Evolutionary conservation across 2,797 vertebrate genomes (phyloP).

Genomic region (Manis crassicaudata): DNA sequence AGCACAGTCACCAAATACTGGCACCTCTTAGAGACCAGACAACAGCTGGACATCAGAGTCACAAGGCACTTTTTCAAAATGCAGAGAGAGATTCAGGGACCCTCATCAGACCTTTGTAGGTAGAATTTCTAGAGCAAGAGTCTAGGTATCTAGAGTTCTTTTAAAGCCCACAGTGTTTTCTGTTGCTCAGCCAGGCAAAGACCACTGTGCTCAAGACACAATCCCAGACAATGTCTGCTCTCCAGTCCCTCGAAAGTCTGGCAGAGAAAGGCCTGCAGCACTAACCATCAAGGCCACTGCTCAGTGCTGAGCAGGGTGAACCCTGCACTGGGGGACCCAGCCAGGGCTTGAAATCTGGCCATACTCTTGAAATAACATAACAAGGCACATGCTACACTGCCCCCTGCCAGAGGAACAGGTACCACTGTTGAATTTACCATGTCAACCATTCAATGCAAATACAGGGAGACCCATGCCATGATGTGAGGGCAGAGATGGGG

Average conservation of each 20-base stretch:
- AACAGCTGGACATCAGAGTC: background rate
- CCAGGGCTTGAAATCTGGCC: background rate
- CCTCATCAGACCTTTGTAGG: background rate
- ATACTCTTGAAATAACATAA: background rate
- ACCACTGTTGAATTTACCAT: background rate
- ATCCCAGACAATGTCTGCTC: background rate
- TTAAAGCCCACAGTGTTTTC: background rate
- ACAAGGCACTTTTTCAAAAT: constrained; percentile 15
- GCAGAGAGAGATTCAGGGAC: background rate
- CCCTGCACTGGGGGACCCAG: background rate
- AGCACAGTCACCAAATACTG: background rate
- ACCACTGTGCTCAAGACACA: background rate
- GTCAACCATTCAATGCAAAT: background rate
- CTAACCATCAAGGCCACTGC: background rate
- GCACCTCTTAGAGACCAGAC: background rate
- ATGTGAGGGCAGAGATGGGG: no score
- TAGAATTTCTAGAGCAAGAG: constrained; percentile 23
- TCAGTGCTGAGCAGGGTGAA: background rate
- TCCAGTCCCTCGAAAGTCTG: background rate
- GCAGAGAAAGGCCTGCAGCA: background rate
- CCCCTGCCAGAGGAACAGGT: background rate
- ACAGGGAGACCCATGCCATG: background rate
- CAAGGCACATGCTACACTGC: background rate
- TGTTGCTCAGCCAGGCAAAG: background rate
- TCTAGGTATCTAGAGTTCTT: background rate